Evolutionary conservation across 2,888 invertebrate genomes (phyloP).

Genomic region (Leptura quadrifasciata): DNA sequence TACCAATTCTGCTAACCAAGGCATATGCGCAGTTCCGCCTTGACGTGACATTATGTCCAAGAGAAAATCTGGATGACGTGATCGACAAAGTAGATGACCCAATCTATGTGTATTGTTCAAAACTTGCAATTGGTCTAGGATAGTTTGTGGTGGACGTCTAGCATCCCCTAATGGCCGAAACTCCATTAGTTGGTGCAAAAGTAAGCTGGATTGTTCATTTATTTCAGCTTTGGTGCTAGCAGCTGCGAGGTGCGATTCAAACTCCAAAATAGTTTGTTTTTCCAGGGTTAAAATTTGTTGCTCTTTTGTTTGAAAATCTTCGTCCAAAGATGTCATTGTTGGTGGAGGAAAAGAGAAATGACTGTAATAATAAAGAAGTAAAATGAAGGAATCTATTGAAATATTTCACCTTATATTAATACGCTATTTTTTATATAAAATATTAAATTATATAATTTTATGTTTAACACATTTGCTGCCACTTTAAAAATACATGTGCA

Average conservation of each 20-base stretch:
- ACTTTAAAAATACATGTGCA: no score
- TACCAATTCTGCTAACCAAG: conserved; percentile 96
- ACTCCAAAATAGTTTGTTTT: conserved; percentile 87
- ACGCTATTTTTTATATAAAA: no score
- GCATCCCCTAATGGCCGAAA: conserved; percentile 91
- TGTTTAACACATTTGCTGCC: no score
- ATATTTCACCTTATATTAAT: no score
- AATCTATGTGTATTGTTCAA: conserved; percentile 87
- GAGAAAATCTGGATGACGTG: conserved; percentile 93
- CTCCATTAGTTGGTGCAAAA: conserved; percentile 89
- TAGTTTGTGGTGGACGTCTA: conserved; percentile 84
- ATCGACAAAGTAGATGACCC: conserved; percentile 91
- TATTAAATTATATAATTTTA: no score
- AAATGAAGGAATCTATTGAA: not conserved
- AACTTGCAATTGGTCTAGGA: conserved; percentile 87
- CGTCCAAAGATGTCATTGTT: conserved; percentile 78
- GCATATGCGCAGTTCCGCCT: conserved; percentile 94
- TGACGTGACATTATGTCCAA: conserved; percentile 91
- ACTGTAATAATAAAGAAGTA: conserved; percentile 70
- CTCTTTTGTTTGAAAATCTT: conserved; percentile 80
- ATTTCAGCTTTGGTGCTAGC: conserved; percentile 92
- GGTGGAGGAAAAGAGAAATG: conserved; percentile 84
- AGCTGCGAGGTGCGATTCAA: conserved; percentile 93
- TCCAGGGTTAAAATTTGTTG: conserved; percentile 83
- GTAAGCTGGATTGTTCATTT: conserved; percentile 90